phyloP scores from a whole-genome alignment of 2,113 vertebrate species.

The Amphiprion ocellaris region DNA sequence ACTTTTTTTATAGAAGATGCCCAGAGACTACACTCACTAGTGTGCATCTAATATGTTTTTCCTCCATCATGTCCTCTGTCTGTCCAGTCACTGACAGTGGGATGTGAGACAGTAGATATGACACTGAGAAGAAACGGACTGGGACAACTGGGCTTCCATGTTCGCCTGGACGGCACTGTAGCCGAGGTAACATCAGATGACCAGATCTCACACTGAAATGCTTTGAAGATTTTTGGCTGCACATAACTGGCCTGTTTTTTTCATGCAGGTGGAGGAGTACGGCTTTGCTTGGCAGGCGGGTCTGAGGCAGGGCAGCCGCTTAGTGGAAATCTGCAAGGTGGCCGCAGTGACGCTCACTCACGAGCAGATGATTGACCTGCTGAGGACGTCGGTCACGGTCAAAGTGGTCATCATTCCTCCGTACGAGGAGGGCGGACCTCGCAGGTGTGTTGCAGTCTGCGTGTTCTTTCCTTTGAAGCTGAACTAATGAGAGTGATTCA shows the following conservation, averaged over 20 bases:
- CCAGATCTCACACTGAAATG: background rate
- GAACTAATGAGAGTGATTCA: constrained; percentile 4
- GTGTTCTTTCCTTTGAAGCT: constrained; percentile 13
- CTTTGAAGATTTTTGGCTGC: background rate
- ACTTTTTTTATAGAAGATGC: too few species aligned
- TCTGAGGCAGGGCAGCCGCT: constrained; percentile 92
- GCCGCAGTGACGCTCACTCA: constrained; percentile 93
- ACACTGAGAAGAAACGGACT: constrained; percentile 93
- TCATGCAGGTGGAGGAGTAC: constrained; percentile 90
- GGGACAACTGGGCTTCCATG: constrained; percentile 95
- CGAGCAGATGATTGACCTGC: constrained; percentile 96
- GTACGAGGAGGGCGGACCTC: constrained; percentile 90
- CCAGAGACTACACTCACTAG: background rate
- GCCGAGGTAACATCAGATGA: constrained; percentile 82
- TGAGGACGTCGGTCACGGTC: constrained; percentile 93
- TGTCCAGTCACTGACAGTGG: constrained; percentile 88
- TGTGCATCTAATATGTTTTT: background rate
- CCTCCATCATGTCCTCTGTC: background rate
- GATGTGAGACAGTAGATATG: constrained; percentile 94
- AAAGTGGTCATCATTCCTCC: constrained; percentile 95
- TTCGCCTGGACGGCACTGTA: constrained; percentile 93
- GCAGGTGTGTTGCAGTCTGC: constrained; percentile 83
- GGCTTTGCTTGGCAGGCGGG: constrained; percentile 97
- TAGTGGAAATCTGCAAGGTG: constrained; percentile 97
- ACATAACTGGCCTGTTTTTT: constrained; percentile 13